These are phyloP conservation scores for Cosmopolites sordidus DNA, from an alignment of 2,888 invertebrate species.

Conservation along the genomic window DNA sequence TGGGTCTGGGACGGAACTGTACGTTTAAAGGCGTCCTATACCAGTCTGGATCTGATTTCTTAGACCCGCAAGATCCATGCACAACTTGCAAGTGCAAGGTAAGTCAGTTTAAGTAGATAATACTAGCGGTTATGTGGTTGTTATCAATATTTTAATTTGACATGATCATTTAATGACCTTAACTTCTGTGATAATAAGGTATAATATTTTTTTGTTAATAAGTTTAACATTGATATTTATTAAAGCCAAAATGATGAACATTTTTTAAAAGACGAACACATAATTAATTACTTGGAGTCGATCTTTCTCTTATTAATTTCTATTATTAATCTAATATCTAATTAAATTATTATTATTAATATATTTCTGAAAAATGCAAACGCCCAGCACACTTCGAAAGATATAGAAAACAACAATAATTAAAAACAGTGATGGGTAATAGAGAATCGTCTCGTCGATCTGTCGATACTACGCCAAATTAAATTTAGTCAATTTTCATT, in stretches of 20 bases:
- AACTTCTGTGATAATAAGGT: background rate
- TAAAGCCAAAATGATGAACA: background rate
- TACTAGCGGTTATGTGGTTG: background rate
- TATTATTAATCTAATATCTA: too few species aligned
- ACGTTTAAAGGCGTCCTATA: slow-evolving; percentile 58
- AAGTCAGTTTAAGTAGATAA: slow-evolving; percentile 40
- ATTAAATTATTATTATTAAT: too few species aligned
- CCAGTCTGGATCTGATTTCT: slow-evolving; percentile 57
- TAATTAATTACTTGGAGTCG: too few species aligned
- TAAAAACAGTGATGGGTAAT: too few species aligned
- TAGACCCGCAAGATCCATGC: slow-evolving; percentile 61
- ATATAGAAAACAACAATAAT: too few species aligned
- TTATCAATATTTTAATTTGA: background rate
- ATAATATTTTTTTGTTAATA: background rate
- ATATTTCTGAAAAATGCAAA: too few species aligned
- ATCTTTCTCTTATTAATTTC: too few species aligned
- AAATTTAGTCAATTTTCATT: too few species aligned
- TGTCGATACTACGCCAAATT: too few species aligned
- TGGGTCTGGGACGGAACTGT: slow-evolving; percentile 54
- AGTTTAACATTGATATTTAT: background rate
- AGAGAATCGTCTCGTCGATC: too few species aligned
- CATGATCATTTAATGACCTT: background rate
- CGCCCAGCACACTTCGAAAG: too few species aligned
- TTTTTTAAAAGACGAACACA: too few species aligned
- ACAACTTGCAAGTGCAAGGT: slow-evolving; percentile 73